Evolutionary conservation across 1,140 invertebrate genomes (phyloP).

Genomic region (Ceratina australensis): DNA sequence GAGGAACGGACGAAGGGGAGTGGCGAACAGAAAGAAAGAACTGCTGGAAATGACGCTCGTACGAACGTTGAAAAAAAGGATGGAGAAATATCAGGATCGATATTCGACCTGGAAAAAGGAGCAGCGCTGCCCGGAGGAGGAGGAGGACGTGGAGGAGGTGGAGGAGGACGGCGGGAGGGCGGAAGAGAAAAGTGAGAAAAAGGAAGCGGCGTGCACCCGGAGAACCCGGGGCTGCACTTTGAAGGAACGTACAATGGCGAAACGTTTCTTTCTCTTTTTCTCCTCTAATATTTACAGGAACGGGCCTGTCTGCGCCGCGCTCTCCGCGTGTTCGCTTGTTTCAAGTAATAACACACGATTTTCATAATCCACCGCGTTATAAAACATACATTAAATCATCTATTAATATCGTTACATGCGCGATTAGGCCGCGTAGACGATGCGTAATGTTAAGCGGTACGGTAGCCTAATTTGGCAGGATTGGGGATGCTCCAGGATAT

Average conservation of each 20-base stretch:
- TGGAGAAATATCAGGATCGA: constrained; percentile 65
- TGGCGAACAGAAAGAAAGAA: constrained; percentile 59
- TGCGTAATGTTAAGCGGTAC: no score
- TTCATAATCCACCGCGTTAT: background rate
- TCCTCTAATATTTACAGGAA: constrained; percentile 60
- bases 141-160: constrained; percentile 3
- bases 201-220: constrained; percentile 59
- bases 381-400: background rate
- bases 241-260: constrained; percentile 64
- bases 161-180: background rate
- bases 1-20: background rate
- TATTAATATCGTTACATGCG: no score
- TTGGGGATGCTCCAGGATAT: no score
- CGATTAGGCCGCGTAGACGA: no score
- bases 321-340: constrained; percentile 4
- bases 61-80: constrained; percentile 60
- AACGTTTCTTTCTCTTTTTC: constrained; percentile 42
- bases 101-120: constrained; percentile 68
- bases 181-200: constrained; percentile 64
- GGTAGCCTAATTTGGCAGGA: no score
- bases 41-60: constrained; percentile 64
- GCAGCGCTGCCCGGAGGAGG: constrained; percentile 52
- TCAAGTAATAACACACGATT: constrained; percentile 28
- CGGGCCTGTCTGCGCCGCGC: background rate
- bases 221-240: constrained; percentile 60